phyloP scores from a whole-genome alignment of 2,888 invertebrate species.

The Lasioglossum malachurum region DNA sequence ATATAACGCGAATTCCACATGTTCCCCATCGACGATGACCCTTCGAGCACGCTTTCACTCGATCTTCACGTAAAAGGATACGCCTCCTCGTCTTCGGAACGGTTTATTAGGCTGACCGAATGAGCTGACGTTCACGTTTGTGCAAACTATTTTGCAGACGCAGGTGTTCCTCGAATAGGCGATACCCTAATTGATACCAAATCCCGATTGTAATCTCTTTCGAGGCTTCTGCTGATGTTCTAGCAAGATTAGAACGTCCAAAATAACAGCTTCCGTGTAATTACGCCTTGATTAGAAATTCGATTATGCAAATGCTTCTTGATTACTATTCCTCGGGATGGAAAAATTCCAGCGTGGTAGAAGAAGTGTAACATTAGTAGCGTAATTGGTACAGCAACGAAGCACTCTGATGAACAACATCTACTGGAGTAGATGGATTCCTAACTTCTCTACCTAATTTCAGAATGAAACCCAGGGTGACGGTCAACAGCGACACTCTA shows the following conservation, averaged over 20 bases:
- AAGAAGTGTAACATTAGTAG: background rate
- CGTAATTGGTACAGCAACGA: background rate
- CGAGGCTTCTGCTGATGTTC: background rate
- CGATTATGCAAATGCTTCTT: background rate
- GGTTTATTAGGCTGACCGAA: background rate
- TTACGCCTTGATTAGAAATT: background rate
- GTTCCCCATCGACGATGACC: constrained; percentile 28
- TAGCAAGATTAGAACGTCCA: background rate
- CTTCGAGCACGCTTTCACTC: constrained; percentile 40
- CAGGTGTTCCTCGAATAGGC: background rate
- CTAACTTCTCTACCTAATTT: constrained; percentile 15
- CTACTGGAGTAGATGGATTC: background rate
- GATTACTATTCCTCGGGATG: background rate
- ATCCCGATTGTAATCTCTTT: background rate
- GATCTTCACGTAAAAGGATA: constrained; percentile 29
- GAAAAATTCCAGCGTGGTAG: background rate
- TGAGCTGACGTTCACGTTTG: background rate
- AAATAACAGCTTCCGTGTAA: background rate
- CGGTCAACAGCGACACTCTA: constrained; percentile 11
- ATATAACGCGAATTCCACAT: constrained; percentile 9
- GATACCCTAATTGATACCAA: background rate
- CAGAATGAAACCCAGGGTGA: constrained; percentile 35
- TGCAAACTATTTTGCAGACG: background rate
- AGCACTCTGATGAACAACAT: background rate
- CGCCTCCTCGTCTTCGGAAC: background rate